Evolutionary conservation across 1,140 invertebrate genomes (phyloP).

Genomic region (Myzus persicae): DNA sequence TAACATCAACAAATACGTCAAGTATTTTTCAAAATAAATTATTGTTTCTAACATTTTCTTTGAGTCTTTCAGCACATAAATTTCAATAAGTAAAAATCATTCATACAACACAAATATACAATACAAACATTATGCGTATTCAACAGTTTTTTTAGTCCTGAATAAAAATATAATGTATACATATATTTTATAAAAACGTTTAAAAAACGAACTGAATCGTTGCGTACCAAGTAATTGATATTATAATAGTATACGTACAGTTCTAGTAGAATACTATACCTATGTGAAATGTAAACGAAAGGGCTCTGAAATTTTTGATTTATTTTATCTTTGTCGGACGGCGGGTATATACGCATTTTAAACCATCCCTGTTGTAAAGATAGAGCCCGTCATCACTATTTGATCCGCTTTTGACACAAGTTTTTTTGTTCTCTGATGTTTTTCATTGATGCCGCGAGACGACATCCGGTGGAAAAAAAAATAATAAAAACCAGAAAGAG

Average conservation of each 20-base stretch:
- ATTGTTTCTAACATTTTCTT: neutral
- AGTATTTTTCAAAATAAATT: neutral
- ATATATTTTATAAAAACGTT: neutral
- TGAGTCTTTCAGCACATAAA: neutral
- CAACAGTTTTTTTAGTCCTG: neutral
- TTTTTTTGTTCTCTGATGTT: constrained; percentile 11
- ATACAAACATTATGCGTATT: neutral
- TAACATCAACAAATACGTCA: neutral
- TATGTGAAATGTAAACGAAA: neutral
- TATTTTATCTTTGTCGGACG: neutral
- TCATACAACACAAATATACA: neutral
- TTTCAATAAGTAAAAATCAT: neutral
- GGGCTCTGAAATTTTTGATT: neutral
- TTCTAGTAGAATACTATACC: neutral
- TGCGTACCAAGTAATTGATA: neutral
- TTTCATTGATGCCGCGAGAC: neutral
- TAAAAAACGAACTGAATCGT: neutral
- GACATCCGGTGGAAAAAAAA: neutral
- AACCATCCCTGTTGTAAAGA: neutral
- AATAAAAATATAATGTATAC: neutral
- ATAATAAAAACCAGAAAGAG: constrained; percentile 1
- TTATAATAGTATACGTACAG: neutral
- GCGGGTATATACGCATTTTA: neutral
- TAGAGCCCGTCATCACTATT: neutral
- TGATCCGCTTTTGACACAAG: neutral